Evolutionary conservation across 2,113 vertebrate genomes (phyloP).

Genomic region (Tychaedon coryphoeus): DNA sequence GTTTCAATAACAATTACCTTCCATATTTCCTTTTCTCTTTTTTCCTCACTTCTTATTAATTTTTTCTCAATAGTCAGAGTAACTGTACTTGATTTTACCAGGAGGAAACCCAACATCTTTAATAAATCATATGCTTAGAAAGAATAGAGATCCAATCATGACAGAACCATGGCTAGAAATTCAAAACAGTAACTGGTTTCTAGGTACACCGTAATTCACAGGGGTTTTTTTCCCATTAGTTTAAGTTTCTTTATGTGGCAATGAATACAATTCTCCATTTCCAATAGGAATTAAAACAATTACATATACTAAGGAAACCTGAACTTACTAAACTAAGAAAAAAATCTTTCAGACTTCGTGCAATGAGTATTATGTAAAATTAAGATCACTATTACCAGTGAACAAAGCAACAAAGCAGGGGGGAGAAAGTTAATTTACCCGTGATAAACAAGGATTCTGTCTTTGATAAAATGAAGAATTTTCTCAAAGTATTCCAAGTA

Average conservation of each 20-base stretch:
- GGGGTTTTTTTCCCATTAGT: not conserved
- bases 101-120: not conserved
- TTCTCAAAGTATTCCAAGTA: constrained; percentile 96
- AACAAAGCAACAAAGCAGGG: not conserved
- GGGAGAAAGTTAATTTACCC: constrained; percentile 74
- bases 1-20: not conserved
- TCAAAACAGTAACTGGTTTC: not conserved
- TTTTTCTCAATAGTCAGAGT: not conserved
- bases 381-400: not conserved
- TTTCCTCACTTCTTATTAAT: not conserved
- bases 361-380: not conserved
- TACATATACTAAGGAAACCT: not conserved
- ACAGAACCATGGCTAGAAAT: not conserved
- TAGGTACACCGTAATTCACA: not conserved
- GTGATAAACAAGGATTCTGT: constrained; percentile 95
- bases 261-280: not conserved
- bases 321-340: not conserved
- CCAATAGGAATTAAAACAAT: not conserved
- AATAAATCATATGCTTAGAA: not conserved
- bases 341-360: not conserved
- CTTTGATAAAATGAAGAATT: constrained; percentile 97
- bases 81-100: not conserved
- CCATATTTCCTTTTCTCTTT: not conserved
- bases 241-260: not conserved
- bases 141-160: not conserved